Evolutionary conservation across 2,888 invertebrate genomes (phyloP), one percentile per base, ranked within the genome.

Genomic region (Drosophila yooni): DNA sequence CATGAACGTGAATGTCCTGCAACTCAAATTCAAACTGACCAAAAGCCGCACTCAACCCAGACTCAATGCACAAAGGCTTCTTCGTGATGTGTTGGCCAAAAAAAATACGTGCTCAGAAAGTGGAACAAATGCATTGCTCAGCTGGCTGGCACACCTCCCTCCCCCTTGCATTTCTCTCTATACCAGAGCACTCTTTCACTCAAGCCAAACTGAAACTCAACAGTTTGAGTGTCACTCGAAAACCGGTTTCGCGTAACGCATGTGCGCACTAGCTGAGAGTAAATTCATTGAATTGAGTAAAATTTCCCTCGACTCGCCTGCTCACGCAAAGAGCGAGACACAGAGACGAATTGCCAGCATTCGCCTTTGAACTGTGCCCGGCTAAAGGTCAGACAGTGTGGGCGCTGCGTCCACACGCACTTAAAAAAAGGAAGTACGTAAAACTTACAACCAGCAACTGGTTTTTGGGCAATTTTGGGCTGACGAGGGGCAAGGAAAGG

Each of bases 321-420:
- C 56, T 48, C 60, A 33, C 50, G 25, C 63, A 64, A 43, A 46
- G 61, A 58, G 66, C 65, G 57, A 8, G 13, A 59, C 46, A 33
- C 53, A 58, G 58, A 48, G 68, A 52, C 54, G 56, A 59, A 65
- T 59, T 54, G 70, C 43, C 38, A 66, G 58, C 84, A 85, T 79
- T 89, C 79, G 79, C 79, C 82, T 86, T 75, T 88, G 89, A 88
- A 88, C 84, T 81, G 69, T 62, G 74, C 21, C 46, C 54, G 74
- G 68, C 76, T 74, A 85, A 89, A 89, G 89, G 85, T 89, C 79
- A 83, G 27, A 21, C 31, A 56, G 76, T 59, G 79, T 76, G 78
- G 78, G 74, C 64, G 73, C 67, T 50, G 34, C 62, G 58, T 62
- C 58, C 46, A n/a, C 21, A 31, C 40, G 15, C 21, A 46, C 15